Evolutionary conservation across 2,113 vertebrate species (phyloP).

Genomic region (Pluvianellus socialis): DNA sequence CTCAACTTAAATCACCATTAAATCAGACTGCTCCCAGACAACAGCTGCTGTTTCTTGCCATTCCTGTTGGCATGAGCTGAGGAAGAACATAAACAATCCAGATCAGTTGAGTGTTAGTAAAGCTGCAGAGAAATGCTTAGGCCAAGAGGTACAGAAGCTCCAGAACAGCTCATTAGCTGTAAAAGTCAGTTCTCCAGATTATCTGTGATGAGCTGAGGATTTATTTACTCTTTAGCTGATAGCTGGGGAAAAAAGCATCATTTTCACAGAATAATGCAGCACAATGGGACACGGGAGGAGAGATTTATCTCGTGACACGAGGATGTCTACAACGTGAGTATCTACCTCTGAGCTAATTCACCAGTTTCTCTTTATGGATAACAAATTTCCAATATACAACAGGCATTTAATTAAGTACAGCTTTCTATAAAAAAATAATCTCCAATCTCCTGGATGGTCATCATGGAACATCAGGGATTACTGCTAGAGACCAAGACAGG

Average conservation of each 20-base stretch:
- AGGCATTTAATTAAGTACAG: not conserved
- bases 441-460: not conserved
- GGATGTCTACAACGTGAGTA: not conserved
- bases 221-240: not conserved
- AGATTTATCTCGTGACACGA: not conserved
- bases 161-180: not conserved
- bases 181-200: not conserved
- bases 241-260: not conserved
- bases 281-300: not conserved
- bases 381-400: not conserved
- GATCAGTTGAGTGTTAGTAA: not conserved
- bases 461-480: not conserved
- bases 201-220: not conserved
- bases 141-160: not conserved
- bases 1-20: not conserved
- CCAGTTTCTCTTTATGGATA: not conserved
- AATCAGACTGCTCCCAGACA: not conserved
- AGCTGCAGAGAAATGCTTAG: not conserved
- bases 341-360: not conserved
- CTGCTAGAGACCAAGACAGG: not conserved
- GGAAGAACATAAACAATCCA: not conserved
- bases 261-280: not conserved
- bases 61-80: not conserved
- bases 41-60: not conserved
- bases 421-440: not conserved